A percentile compares a stretch with the other conserved stretches of the same genome.
These are phyloP conservation scores for Nasua narica DNA, from an alignment of 2,797 vertebrate genomes.

Conservation along the genomic window DNA sequence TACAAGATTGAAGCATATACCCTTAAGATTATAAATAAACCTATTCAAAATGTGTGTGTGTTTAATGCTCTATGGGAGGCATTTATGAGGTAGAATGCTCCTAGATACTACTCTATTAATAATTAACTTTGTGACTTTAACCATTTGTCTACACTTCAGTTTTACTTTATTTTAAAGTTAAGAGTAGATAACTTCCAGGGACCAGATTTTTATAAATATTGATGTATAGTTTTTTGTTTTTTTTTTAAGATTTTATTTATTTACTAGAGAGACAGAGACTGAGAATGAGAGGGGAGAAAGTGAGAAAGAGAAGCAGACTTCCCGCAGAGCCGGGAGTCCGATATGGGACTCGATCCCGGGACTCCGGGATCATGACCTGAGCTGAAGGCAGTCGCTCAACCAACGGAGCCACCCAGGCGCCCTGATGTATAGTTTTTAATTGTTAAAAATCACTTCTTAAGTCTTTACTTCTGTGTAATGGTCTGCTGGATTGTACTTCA, in stretches of 20 bases:
- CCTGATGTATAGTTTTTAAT: background rate
- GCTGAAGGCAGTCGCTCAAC: too few species aligned
- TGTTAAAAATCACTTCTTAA: slow-evolving; percentile 8
- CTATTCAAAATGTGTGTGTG: background rate
- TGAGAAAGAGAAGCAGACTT: too few species aligned
- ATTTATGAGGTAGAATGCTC: background rate
- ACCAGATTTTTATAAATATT: slow-evolving; percentile 11
- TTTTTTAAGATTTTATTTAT: too few species aligned
- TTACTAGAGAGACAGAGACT: too few species aligned
- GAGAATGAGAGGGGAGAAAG: too few species aligned
- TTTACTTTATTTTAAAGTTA: slow-evolving; percentile 27
- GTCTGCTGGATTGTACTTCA: background rate
- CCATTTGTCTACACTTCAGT: background rate
- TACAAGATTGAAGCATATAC: background rate
- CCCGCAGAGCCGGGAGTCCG: too few species aligned
- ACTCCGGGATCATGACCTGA: too few species aligned
- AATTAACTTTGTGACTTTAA: background rate
- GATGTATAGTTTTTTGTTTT: too few species aligned
- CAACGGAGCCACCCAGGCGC: too few species aligned
- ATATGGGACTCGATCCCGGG: too few species aligned
- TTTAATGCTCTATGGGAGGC: background rate
- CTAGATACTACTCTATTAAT: slow-evolving; percentile 2
- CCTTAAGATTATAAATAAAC: background rate
- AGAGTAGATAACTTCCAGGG: background rate
- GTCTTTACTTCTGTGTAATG: background rate